These are phyloP conservation scores for Spilogale gracilis DNA, from an alignment of 2,113 vertebrate genomes.

Conservation along the genomic window DNA sequence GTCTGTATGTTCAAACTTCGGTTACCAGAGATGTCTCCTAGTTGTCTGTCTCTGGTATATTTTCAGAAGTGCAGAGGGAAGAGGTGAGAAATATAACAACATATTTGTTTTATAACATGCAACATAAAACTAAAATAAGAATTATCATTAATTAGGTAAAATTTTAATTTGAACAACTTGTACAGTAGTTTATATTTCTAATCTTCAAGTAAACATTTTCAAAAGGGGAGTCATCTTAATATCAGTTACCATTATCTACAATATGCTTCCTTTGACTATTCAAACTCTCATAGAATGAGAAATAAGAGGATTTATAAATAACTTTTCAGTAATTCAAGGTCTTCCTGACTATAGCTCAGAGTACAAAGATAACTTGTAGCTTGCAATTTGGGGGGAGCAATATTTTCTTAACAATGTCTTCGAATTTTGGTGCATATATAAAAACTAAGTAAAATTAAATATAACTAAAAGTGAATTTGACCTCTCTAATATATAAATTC, in stretches of 20 bases:
- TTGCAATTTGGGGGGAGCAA: neutral
- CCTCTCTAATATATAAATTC: neutral
- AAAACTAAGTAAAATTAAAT: neutral
- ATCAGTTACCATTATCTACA: neutral
- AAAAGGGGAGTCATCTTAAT: neutral
- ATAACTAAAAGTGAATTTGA: neutral
- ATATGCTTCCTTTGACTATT: neutral
- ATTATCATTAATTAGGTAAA: neutral
- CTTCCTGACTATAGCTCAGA: neutral
- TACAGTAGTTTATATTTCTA: neutral
- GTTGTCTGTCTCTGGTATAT: slow-evolving; percentile 71
- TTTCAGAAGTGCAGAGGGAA: slow-evolving; percentile 73
- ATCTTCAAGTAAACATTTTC: neutral
- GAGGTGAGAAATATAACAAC: neutral
- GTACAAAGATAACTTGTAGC: neutral
- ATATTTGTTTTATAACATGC: slow-evolving; percentile 54
- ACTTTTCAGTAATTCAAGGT: neutral
- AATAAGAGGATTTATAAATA: neutral
- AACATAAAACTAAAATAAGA: slow-evolving; percentile 42
- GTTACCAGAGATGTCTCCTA: slow-evolving; percentile 68
- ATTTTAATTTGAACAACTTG: neutral
- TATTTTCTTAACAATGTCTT: neutral
- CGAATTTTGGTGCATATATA: neutral
- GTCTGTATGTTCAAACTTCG: slow-evolving; percentile 84
- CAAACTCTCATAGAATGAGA: neutral